Conservation (phyloP, 2,797 vertebrate genomes). For the Thaleichthys pacificus region DNA sequence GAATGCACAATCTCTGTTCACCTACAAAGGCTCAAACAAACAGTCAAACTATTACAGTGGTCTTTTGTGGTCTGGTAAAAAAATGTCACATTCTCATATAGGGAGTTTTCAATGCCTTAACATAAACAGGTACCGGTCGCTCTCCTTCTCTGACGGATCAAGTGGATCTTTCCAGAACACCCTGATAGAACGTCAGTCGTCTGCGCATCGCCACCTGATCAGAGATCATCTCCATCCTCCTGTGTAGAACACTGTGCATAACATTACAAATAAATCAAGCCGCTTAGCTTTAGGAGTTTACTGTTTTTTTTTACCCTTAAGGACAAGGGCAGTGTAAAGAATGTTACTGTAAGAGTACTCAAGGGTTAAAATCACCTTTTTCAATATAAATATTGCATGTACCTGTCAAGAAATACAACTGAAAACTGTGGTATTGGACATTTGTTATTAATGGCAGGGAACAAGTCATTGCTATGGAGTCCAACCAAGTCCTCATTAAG, state of each 20-base stretch:
- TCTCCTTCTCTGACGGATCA: slow-evolving; percentile 1
- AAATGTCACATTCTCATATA: neutral
- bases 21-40: neutral
- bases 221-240: slow-evolving; percentile 51
- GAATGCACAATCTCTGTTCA: neutral
- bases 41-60: neutral
- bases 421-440: slow-evolving; percentile 15
- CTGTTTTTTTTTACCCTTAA: too few relatives aligned
- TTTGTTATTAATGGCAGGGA: slow-evolving; percentile 22
- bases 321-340: too few relatives aligned
- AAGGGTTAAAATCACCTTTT: too few relatives aligned
- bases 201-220: slow-evolving; percentile 41
- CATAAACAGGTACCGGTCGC: neutral
- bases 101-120: neutral
- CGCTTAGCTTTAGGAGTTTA: slow-evolving; percentile 26
- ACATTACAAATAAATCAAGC: too few relatives aligned
- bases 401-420: neutral
- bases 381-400: neutral
- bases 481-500: slow-evolving; percentile 59
- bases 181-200: slow-evolving; percentile 23
- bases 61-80: neutral
- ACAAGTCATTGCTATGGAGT: slow-evolving; percentile 55
- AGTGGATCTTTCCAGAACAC: slow-evolving; percentile 15
- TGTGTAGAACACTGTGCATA: neutral
- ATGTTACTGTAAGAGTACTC: too few relatives aligned